Conservation (phyloP, 2,888 invertebrate genomes). For the Trachelus iudaicus region DNA sequence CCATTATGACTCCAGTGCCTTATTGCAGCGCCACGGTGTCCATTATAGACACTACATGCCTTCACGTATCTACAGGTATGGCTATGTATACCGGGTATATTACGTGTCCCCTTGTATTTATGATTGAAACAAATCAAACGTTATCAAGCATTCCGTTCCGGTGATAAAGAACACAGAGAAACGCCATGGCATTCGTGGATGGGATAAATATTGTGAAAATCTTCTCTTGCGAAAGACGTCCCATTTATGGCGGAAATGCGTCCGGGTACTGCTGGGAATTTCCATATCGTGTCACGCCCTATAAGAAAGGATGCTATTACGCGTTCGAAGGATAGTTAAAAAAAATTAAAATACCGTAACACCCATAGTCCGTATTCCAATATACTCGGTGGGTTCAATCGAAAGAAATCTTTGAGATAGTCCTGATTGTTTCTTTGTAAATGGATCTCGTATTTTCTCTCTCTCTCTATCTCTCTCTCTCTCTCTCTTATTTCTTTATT, state of each 20-base stretch:
- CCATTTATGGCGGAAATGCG: not conserved
- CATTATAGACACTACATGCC: not conserved
- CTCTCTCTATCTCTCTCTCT: slow-evolving; percentile 27
- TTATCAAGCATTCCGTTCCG: slow-evolving; percentile 64
- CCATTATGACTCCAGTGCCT: not conserved
- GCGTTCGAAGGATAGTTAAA: not conserved
- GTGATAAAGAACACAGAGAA: slow-evolving; percentile 64
- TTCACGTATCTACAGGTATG: not conserved
- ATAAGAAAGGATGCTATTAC: not conserved
- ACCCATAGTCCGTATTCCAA: not conserved
- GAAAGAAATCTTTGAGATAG: not conserved
- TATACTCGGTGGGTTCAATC: not conserved
- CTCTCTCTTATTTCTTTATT: slow-evolving; percentile 5
- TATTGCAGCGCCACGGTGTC: not conserved
- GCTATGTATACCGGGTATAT: slow-evolving; percentile 33
- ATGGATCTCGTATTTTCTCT: slow-evolving; percentile 32
- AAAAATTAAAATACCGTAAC: not conserved
- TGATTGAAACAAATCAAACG: slow-evolving; percentile 66
- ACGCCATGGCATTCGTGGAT: slow-evolving; percentile 56
- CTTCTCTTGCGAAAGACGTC: not conserved
- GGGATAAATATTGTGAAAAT: not conserved
- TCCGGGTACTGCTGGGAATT: not conserved
- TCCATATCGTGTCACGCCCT: not conserved
- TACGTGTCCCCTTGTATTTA: slow-evolving; percentile 55
- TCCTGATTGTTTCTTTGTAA: not conserved